Base-by-base conservation (phyloP, 2,797 vertebrate genomes). In the Acipenser transmontanus region DNA sequence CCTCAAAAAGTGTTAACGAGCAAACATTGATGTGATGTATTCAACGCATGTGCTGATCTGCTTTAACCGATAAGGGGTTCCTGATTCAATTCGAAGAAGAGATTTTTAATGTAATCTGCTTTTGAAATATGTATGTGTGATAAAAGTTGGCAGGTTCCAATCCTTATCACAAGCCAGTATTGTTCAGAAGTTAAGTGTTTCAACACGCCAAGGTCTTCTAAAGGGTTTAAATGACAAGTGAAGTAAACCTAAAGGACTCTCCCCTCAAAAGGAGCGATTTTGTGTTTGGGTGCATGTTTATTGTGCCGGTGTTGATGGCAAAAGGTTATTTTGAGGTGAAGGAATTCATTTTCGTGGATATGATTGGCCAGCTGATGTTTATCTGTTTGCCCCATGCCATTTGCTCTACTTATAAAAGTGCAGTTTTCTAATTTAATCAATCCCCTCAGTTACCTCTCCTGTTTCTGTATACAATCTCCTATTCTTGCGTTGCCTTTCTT, bases 331-430 rank as follows among this genome's bases (percentile, higher is more conserved):
- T n/a, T 11, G 54, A 13, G 14, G 54, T n/a, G 6, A 57, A 57
- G 12, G 14, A n/a, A 7, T 13, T 11, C 4, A 11, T 9, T 47
- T 10, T 59, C 50, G 49, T 52, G n/a, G 11, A n/a, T 57, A 17
- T 61, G 13, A 12, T 66, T 50, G 65, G 59, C 14, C 20, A 9
- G 1, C 2, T 12, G 51, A 12, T 47, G 51, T 65, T 47, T 57
- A 52, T 12, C 17, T 47, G 6, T 20, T 11, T 11, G 7, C 34
- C 48, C 9, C 12, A 12, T 47, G 56, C 47, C 65, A 52, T 49
- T 50, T 20, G 13, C 2, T 54, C 3, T 17, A 11, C 7, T 8
- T 68, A 68, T 68, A 63, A 68, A 63, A 57, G 61, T 8, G 14
- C 50, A 47, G 60, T 9, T 20, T 17, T 17, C 2, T 17, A 47